Base-by-base conservation (phyloP, 2,113 vertebrate genomes). In the Scophthalmus maximus region DNA sequence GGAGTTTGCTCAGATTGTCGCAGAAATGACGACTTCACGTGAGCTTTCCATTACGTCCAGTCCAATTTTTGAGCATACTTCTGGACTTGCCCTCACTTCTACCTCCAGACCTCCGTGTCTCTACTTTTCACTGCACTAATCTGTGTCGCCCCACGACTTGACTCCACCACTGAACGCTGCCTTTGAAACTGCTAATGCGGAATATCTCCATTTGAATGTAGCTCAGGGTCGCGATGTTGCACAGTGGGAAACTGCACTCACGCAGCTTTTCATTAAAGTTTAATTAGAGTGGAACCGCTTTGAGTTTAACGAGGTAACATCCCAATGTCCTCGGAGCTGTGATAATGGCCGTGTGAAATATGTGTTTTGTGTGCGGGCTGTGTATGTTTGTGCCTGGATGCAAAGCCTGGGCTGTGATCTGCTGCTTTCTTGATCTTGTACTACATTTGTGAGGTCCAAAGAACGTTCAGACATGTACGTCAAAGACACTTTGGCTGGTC, bases 211-310 rank as follows among this genome's bases (percentile, higher is more conserved):
- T 36, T 49, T 34, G 29, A 47, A 36, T 8, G 52, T 4, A 32
- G 14, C 40, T 47, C n/a, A 44, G 3, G 26, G 2, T 18, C 3
- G 49, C 6, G 5, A 25, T 17, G 8, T 47, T 20, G 40, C 22
- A 18, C 9, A 6, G 22, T 9, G 7, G 26, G 32, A 57, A 25
- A 47, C 18, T 30, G 42, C 51, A 25, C 14, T 0, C n/a, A 58
- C 58, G 27, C 30, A 38, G 25, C 34, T 44, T 62, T 62, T 18
- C 17, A 68, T 38, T 65, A 5, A 51, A 29, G 8, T 58, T 29
- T 53, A 40, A 30, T 69, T 32, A 12, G n/a, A 63, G 8, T 38
- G 1, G 47, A 76, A 68, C 20, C 3, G 1, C 38, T 46, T 55
- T 42, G 47, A 17, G 18, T 62, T 52, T 6, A 34, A 51, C n/a